These are phyloP conservation scores for Nothoprocta perdicaria DNA, from an alignment of 2,113 vertebrate species.

Conservation along the genomic window DNA sequence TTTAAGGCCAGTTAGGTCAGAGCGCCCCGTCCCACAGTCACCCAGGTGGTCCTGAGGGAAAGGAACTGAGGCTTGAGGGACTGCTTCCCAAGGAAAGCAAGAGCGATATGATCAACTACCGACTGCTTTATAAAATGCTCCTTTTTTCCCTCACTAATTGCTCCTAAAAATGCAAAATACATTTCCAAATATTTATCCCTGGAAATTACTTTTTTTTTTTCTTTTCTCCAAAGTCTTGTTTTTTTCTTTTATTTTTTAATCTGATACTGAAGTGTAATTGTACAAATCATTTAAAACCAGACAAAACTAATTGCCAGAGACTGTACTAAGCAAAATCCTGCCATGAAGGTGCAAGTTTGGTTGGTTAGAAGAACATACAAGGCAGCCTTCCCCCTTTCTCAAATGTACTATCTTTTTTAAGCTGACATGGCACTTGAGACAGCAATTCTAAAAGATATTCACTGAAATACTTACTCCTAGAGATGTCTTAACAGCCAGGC, in stretches of 20 bases:
- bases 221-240: neutral
- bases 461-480: neutral
- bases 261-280: neutral
- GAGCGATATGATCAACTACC: neutral
- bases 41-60: neutral
- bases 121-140: neutral
- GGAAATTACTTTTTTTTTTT: conserved; percentile 5
- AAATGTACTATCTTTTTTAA: neutral
- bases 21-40: neutral
- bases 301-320: conserved; percentile 15
- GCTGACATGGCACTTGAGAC: neutral
- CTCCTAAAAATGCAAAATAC: neutral
- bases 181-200: conserved; percentile 34
- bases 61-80: neutral
- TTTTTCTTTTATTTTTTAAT: neutral
- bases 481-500: neutral
- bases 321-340: neutral
- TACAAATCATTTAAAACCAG: conserved; percentile 21
- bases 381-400: neutral
- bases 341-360: neutral
- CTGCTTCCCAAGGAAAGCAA: conserved; percentile 28
- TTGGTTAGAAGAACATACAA: neutral
- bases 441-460: neutral
- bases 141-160: neutral
- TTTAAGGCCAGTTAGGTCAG: neutral